Base-by-base conservation (phyloP, 2,797 vertebrate genomes). In the Protonibea diacanthus region DNA sequence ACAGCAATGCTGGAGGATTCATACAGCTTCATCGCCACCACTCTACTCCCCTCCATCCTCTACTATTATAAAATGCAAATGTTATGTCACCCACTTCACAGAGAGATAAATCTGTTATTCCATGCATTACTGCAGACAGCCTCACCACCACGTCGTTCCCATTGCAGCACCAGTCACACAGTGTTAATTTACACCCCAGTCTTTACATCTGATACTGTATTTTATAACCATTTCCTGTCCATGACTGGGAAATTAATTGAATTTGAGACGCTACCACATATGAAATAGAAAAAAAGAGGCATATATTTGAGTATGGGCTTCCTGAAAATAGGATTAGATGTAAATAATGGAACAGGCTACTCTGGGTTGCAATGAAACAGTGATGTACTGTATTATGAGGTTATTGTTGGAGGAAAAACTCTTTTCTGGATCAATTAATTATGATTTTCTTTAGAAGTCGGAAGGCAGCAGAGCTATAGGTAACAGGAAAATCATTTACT, bases 61-160 rank as follows among this genome's bases (percentile, higher is more conserved):
- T 77, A 85, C 81, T 64, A 84, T 91, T 88, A 90, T 82, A 74
- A 87, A 87, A 92, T 91, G 90, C 87, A 92, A 93, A 93, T 91
- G 80, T 89, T 87, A 76, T 84, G 80, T 91, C 85, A 85, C 42
- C 83, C 83, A 74, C 83, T 81, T 81, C 81, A 82, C 48, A 4
- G 51, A 25, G 58, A 83, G 78, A 90, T 90, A 80, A 87, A 92
- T 91, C 75, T 74, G 63, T 76, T 83, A 74, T 78, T 77, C 53
- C n/a, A 21, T 69, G 77, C 81, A 65, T 88, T 73, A 72, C 72
- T 72, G 56, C 74, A 45, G 42, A 81, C 33, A 67, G 65, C 67
- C 45, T 77, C 60, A 27, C 42, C 52, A 47, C 13, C 57, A 56
- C 44, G 49, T 61, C 14, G 1, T 69, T 84, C 48, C 78, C 57